Base-by-base conservation (phyloP, 2,888 invertebrate genomes). In the Drosophila anomelani region DNA sequence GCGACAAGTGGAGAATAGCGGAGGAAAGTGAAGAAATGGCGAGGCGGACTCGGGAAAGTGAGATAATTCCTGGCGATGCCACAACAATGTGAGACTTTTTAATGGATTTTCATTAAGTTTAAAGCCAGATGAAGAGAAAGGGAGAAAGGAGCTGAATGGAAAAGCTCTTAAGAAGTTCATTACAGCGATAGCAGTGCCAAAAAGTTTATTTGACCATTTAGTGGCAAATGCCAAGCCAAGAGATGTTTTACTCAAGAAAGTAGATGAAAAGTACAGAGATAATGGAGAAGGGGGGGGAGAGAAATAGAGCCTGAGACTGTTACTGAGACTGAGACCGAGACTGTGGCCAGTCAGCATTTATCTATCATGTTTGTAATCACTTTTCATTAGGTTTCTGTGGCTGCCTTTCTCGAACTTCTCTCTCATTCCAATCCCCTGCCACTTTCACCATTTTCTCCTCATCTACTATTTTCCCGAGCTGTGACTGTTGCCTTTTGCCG, bases 301-400 rank as follows among this genome's bases (percentile, higher is more conserved):
- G 26, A 26, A 46, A n/a, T n/a, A 26, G 23, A 46, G 44, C 23
- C 44, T 46, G 58, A 8, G 44, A 29, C 17, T 32, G 15, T 7
- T 29, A 29, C 29, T 29, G 34, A 39, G 44, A 34, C 17, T 32
- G 13, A 10, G 39, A 53, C 43, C 34, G 59, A 53, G 54, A 51
- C 46, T 58, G 63, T 63, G 54, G 58, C 49, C 59, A 69, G 75
- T 56, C 53, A 75, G 77, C 85, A 83, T 89, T 89, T 86, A 85
- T 86, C 85, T 86, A 88, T 88, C 88, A 84, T 86, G 85, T 88
- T 88, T 88, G 88, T 86, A 86, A 86, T 89, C 85, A 86, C 85
- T 86, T 86, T 86, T 86, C 89, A 85, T 89, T 86, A 83, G 89
- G 83, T 88, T 88, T 83, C 58, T 80, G 81, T 74, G 83, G 86